Conservation (phyloP, 1,140 invertebrate genomes). For the Drosophila tani region DNA sequence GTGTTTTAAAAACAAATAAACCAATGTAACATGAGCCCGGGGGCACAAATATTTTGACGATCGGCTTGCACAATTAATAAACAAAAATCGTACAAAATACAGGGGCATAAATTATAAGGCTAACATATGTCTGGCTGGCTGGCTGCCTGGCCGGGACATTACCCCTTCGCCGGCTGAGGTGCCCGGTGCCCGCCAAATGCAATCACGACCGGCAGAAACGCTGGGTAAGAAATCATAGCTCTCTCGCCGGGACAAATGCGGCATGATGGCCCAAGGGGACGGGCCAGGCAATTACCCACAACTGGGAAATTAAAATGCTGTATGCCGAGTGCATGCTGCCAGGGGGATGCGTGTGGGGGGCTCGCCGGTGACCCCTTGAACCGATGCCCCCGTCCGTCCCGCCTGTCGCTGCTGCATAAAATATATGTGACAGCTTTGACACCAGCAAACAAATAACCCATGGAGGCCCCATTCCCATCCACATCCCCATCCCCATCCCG, state of each 20-base stretch:
- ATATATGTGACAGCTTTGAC: slow-evolving; percentile 83
- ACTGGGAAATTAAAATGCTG: slow-evolving; percentile 56
- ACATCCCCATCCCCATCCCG: neutral
- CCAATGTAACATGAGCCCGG: slow-evolving; percentile 20
- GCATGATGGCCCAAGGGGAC: slow-evolving; percentile 80
- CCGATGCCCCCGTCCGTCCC: slow-evolving; percentile 33
- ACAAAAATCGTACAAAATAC: slow-evolving; percentile 71
- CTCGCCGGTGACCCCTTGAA: slow-evolving; percentile 64
- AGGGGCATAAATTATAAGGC: slow-evolving; percentile 77
- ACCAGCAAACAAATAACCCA: slow-evolving; percentile 78
- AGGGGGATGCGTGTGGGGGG: slow-evolving; percentile 21
- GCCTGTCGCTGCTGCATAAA: slow-evolving; percentile 46
- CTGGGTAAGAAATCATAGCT: slow-evolving; percentile 70
- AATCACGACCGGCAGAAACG: slow-evolving; percentile 72
- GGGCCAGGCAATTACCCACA: slow-evolving; percentile 73
- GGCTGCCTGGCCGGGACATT: slow-evolving; percentile 15
- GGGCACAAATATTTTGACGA: slow-evolving; percentile 53
- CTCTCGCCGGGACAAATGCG: slow-evolving; percentile 74
- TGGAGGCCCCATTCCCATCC: slow-evolving; percentile 20
- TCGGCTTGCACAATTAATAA: slow-evolving; percentile 74
- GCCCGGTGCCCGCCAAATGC: slow-evolving; percentile 58
- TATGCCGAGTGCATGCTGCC: slow-evolving; percentile 5
- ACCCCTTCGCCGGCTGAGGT: slow-evolving; percentile 5
- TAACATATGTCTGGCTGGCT: slow-evolving; percentile 71
- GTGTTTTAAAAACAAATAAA: slow-evolving; percentile 63